Conservation (phyloP, 2,797 vertebrate species). For the Chiroxiphia lanceolata region DNA sequence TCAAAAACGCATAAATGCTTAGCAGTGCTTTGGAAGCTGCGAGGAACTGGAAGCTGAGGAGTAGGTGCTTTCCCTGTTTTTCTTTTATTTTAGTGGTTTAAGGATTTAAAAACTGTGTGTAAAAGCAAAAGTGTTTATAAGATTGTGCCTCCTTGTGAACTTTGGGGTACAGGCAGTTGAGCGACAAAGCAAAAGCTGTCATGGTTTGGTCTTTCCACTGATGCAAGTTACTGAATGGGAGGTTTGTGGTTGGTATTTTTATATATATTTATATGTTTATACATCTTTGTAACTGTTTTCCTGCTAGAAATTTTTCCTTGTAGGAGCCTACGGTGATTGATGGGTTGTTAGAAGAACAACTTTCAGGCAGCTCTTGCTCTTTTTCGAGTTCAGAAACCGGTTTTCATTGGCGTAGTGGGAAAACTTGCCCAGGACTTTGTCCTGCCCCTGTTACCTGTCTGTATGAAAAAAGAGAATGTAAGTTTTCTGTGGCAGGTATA, state of each 20-base stretch:
- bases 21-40: constrained; percentile 25
- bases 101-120: constrained; percentile 16
- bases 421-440: constrained; percentile 36
- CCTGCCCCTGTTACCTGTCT: constrained; percentile 42
- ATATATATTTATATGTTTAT: background rate
- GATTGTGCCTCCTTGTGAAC: constrained; percentile 38
- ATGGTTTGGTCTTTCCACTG: constrained; percentile 37
- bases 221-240: constrained; percentile 41
- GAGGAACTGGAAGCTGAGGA: constrained; percentile 35
- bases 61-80: constrained; percentile 20
- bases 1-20: constrained; percentile 39
- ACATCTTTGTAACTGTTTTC: background rate
- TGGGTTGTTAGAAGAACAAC: background rate
- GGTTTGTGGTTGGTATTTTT: constrained; percentile 17
- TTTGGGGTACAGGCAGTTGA: constrained; percentile 26
- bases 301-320: background rate
- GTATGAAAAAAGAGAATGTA: constrained; percentile 5
- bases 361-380: background rate
- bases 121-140: constrained; percentile 42
- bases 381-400: constrained; percentile 14
- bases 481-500: constrained; percentile 44
- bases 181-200: constrained; percentile 14
- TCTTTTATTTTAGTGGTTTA: constrained; percentile 17
- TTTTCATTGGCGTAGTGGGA: constrained; percentile 10
- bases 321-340: background rate